A percentile compares a stretch with the other conserved stretches of the same genome.
phyloP scores from a whole-genome alignment of 1,140 invertebrate species.

The Diplogasteroides magnus region DNA sequence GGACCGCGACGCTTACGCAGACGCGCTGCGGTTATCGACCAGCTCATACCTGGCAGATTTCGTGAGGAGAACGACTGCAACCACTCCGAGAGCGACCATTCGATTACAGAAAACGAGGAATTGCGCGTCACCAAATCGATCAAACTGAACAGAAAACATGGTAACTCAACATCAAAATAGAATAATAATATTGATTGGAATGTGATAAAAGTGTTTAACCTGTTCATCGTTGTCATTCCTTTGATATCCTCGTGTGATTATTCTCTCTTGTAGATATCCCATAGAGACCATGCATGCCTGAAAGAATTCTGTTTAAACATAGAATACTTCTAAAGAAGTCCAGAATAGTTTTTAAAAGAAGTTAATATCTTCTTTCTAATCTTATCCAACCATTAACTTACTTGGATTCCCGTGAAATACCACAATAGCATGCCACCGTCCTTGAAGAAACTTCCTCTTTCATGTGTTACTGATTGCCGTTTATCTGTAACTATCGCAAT shows the following conservation, averaged over 20 bases:
- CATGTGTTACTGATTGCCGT: too few species aligned
- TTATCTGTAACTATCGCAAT: too few species aligned
- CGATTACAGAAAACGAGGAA: constrained; percentile 51
- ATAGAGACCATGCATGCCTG: constrained; percentile 45
- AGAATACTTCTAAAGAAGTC: constrained; percentile 37
- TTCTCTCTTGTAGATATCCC: constrained; percentile 51
- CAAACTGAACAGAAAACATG: constrained; percentile 9
- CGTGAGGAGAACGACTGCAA: constrained; percentile 33
- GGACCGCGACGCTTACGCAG: too few species aligned
- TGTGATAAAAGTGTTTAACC: neutral
- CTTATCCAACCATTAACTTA: neutral
- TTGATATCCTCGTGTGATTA: constrained; percentile 46
- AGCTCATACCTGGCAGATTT: constrained; percentile 30
- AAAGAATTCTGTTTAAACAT: constrained; percentile 39
- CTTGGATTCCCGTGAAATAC: neutral
- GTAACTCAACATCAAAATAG: neutral
- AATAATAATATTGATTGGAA: constrained; percentile 9
- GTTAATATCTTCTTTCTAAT: too few species aligned
- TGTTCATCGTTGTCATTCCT: constrained; percentile 10
- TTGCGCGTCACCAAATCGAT: constrained; percentile 49
- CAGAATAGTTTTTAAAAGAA: too few species aligned
- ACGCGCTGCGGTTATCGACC: too few species aligned
- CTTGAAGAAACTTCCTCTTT: too few species aligned
- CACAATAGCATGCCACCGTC: neutral
- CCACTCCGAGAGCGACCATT: constrained; percentile 37